phyloP scores from a whole-genome alignment of 2,113 vertebrate genomes.

The Apteryx owenii region DNA sequence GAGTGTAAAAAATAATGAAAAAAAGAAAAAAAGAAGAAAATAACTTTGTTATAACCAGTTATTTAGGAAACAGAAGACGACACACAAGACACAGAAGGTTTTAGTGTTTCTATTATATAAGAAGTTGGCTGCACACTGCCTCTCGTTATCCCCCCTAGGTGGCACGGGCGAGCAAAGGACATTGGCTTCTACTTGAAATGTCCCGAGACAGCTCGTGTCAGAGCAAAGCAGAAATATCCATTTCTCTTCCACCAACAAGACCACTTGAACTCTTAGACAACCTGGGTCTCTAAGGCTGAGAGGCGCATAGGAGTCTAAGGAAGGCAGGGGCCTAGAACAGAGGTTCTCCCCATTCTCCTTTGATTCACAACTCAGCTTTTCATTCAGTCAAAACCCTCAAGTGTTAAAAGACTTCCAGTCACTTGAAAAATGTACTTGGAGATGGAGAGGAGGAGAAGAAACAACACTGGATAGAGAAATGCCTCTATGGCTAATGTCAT shows the following conservation, averaged over 20 bases:
- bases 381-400: background rate
- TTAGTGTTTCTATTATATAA: background rate
- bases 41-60: constrained; percentile 47
- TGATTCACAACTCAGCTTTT: background rate
- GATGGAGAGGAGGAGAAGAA: background rate
- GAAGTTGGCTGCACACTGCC: background rate
- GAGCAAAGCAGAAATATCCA: background rate
- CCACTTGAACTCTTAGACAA: background rate
- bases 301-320: background rate
- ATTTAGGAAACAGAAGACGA: constrained; percentile 28
- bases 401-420: background rate
- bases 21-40: constrained; percentile 79
- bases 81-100: constrained; percentile 54
- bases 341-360: background rate
- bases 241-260: background rate
- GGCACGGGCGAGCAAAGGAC: constrained; percentile 23
- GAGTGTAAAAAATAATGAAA: constrained; percentile 84
- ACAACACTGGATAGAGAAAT: background rate
- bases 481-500: background rate
- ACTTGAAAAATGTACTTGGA: background rate
- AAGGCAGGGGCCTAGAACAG: background rate
- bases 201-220: background rate
- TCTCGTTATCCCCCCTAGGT: background rate
- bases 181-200: background rate
- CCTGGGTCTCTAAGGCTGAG: background rate